Evolutionary conservation across 2,113 vertebrate genomes (phyloP).

Genomic region (Lamprotornis superbus): DNA sequence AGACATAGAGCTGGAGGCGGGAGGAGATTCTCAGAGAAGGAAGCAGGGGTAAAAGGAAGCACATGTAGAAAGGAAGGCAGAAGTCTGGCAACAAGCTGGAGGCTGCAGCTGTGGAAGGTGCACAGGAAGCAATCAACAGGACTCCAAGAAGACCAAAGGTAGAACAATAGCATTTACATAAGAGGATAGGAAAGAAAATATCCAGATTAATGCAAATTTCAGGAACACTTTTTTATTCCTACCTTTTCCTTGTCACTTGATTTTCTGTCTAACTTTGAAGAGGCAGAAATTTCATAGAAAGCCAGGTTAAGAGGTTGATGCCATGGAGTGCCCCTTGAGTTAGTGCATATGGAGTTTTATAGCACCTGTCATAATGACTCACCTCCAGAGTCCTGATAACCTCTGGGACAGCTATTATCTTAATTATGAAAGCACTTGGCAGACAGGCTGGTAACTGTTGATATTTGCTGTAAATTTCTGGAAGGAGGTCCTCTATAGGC

Average conservation of each 20-base stretch:
- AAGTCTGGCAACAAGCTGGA: background rate
- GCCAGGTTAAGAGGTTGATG: background rate
- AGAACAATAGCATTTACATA: background rate
- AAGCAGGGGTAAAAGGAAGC: background rate
- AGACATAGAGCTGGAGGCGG: background rate
- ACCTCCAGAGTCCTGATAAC: background rate
- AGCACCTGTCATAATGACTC: background rate
- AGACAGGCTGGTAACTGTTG: background rate
- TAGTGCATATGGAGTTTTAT: background rate
- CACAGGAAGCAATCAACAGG: background rate
- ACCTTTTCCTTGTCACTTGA: background rate
- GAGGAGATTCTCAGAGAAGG: background rate
- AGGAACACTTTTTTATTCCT: background rate
- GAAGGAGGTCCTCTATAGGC: background rate
- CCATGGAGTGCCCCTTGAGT: background rate
- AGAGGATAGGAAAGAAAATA: background rate
- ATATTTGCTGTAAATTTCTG: background rate
- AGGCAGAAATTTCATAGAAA: background rate
- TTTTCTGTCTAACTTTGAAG: background rate
- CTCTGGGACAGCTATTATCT: background rate
- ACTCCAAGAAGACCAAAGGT: slow-evolving; percentile 35
- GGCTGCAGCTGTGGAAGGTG: background rate
- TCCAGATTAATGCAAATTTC: background rate
- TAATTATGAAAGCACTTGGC: background rate
- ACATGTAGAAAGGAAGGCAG: background rate